Percentiles rank a stretch among this genome's conserved stretches.
Conservation (phyloP, 2,113 vertebrate species). For the Herpailurus yagouaroundi region DNA sequence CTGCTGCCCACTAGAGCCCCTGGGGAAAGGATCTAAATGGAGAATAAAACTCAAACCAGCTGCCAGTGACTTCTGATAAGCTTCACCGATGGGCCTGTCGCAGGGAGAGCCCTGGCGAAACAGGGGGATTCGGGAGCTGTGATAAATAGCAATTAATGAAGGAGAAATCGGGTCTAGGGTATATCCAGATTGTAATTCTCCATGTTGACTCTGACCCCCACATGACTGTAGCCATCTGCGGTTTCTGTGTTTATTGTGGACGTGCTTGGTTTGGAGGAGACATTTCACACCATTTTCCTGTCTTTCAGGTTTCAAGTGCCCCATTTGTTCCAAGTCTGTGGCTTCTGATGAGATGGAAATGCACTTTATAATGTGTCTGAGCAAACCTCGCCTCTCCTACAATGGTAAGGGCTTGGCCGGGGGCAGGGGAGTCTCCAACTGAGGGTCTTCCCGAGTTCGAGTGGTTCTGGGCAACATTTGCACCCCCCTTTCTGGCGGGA, state of each 20-base stretch:
- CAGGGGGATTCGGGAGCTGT: not conserved
- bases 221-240: not conserved
- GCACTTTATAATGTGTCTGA: constrained; percentile 99
- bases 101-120: not conserved
- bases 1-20: not conserved
- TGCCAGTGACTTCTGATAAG: not conserved
- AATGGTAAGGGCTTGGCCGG: constrained; percentile 89
- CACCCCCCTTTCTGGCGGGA: not conserved
- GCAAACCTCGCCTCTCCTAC: constrained; percentile 99
- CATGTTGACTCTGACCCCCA: not conserved
- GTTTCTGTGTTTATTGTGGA: not conserved
- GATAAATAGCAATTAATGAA: not conserved
- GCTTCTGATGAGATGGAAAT: constrained; percentile 99
- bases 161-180: not conserved
- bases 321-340: constrained; percentile 99
- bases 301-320: constrained; percentile 97
- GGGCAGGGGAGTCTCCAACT: not conserved
- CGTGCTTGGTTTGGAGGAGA: not conserved
- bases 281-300: constrained; percentile 59
- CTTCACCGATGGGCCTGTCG: accelerated
- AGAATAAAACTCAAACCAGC: not conserved
- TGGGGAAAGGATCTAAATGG: not conserved
- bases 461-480: not conserved
- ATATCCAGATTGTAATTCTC: not conserved
- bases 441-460: not conserved